phyloP scores from a whole-genome alignment of 2,797 vertebrate species.

The Paramormyrops hopkinsi region DNA sequence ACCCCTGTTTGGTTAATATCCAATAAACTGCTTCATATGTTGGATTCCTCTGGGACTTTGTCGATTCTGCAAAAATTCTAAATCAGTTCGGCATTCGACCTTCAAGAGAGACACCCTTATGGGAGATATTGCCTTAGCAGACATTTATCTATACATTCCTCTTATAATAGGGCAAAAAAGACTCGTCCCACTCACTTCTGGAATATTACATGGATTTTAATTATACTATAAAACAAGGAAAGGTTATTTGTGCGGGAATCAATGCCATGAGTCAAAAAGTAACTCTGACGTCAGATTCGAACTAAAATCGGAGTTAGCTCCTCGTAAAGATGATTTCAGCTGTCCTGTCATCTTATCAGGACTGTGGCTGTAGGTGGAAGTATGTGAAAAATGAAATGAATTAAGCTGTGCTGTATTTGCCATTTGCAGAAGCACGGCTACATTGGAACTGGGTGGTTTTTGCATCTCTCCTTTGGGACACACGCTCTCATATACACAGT shows the following conservation, averaged over 20 bases:
- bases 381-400: neutral
- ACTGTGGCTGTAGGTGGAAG: neutral
- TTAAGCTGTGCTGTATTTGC: neutral
- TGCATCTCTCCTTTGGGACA: neutral
- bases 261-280: neutral
- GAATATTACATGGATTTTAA: neutral
- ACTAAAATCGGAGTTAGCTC: neutral
- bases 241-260: neutral
- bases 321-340: neutral
- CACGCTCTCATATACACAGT: neutral
- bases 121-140: constrained; percentile 4
- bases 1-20: neutral
- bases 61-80: neutral
- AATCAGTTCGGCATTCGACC: constrained; percentile 5
- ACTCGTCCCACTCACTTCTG: neutral
- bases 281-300: neutral
- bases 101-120: constrained; percentile 5
- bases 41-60: neutral
- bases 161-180: neutral
- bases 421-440: neutral
- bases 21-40: neutral
- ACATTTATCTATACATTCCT: neutral
- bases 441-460: neutral
- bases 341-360: neutral
- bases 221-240: neutral